phyloP scores from a whole-genome alignment of 1,140 invertebrate species.

The Caenorhabditis brenneri region DNA sequence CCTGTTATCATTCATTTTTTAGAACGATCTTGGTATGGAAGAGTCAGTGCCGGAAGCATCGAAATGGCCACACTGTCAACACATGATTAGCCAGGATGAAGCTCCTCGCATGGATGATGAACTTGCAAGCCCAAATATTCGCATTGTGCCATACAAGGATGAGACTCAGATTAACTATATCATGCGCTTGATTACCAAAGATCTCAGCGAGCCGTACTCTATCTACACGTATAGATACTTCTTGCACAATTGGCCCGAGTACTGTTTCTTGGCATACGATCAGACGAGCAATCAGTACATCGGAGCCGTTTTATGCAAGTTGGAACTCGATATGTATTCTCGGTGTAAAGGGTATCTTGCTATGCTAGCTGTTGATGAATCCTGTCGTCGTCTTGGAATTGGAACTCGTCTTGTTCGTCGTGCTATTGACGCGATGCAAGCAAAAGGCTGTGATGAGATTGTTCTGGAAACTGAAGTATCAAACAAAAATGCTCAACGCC shows the following conservation, averaged over 20 bases:
- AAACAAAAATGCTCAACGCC: constrained; percentile 47
- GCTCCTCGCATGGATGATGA: not conserved
- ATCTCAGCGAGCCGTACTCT: constrained; percentile 97
- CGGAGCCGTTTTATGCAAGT: constrained; percentile 47
- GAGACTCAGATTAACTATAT: constrained; percentile 92
- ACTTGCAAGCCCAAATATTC: not conserved
- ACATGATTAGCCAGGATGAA: constrained; percentile 30
- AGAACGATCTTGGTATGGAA: not conserved
- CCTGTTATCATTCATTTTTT: too few species aligned
- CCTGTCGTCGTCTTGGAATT: constrained; percentile 44
- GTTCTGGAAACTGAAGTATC: constrained; percentile 45
- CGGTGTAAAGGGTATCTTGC: constrained; percentile 49
- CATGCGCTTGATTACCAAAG: constrained; percentile 96
- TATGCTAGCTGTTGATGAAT: constrained; percentile 53
- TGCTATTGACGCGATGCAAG: constrained; percentile 36
- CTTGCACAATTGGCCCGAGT: constrained; percentile 98
- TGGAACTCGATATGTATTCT: constrained; percentile 17
- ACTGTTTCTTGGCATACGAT: constrained; percentile 82
- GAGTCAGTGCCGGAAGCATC: constrained; percentile 12
- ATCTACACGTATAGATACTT: constrained; percentile 99
- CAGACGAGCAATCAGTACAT: constrained; percentile 11
- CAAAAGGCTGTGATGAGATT: constrained; percentile 43
- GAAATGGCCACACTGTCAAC: constrained; percentile 32
- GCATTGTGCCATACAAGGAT: constrained; percentile 74
- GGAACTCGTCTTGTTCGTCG: constrained; percentile 46